phyloP scores from a whole-genome alignment of 2,888 invertebrate species.

The Drosophila borealis region DNA sequence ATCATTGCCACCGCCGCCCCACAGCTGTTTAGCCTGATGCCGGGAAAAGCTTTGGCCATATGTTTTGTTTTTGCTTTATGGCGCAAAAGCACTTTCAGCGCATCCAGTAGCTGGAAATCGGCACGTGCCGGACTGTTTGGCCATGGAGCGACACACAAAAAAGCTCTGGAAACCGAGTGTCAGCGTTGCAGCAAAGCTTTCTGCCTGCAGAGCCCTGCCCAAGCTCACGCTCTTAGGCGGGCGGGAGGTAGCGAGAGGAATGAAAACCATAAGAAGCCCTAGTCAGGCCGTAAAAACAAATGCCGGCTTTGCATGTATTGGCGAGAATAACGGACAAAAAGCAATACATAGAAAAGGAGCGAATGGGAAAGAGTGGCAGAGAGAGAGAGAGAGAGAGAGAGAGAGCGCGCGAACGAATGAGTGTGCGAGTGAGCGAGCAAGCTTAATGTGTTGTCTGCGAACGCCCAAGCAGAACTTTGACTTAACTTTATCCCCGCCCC shows the following conservation, averaged over 20 bases:
- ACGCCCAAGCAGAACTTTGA: slow-evolving; percentile 24
- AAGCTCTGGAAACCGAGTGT: slow-evolving; percentile 40
- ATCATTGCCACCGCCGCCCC: slow-evolving; percentile 32
- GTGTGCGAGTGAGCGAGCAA: neutral
- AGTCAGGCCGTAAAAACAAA: slow-evolving; percentile 44
- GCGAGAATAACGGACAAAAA: neutral
- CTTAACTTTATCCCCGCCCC: slow-evolving; percentile 23
- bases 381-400: neutral
- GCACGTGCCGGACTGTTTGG: slow-evolving; percentile 62
- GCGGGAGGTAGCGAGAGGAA: neutral
- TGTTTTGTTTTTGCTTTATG: slow-evolving; percentile 66
- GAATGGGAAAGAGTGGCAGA: neutral
- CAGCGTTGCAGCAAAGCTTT: slow-evolving; percentile 59
- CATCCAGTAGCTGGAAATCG: slow-evolving; percentile 51
- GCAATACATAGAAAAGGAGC: neutral
- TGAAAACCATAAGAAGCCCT: slow-evolving; percentile 21
- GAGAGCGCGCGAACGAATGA: neutral
- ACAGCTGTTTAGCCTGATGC: slow-evolving; percentile 60
- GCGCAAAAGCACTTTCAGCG: slow-evolving; percentile 45
- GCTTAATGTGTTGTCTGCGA: slow-evolving; percentile 39
- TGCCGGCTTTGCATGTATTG: slow-evolving; percentile 51
- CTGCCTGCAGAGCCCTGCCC: slow-evolving; percentile 21
- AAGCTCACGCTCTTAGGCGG: slow-evolving; percentile 4
- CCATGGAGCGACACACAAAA: slow-evolving; percentile 40
- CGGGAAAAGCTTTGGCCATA: slow-evolving; percentile 60